Percentiles rank a stretch among this genome's conserved stretches.
These are phyloP conservation scores for Carpatolechia fugitivella DNA, from an alignment of 2,888 invertebrate species.

Conservation along the genomic window DNA sequence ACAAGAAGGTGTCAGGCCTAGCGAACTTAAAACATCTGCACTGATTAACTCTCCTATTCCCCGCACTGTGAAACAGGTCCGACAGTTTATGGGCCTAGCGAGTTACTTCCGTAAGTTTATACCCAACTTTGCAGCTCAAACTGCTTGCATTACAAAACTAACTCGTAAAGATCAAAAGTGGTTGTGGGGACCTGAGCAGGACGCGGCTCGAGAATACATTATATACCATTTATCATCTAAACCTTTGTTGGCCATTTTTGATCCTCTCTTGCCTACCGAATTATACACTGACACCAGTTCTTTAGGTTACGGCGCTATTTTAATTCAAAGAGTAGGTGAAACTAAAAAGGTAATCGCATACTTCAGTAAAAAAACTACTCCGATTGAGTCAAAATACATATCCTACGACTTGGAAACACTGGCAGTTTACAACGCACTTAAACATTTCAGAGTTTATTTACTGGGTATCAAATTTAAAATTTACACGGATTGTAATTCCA, in stretches of 20 bases:
- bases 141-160: constrained; percentile 30
- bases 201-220: constrained; percentile 27
- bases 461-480: constrained; percentile 29
- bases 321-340: constrained; percentile 32
- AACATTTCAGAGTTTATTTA: constrained; percentile 43
- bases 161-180: constrained; percentile 28
- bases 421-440: constrained; percentile 35
- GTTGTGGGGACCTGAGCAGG: constrained; percentile 31
- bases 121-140: constrained; percentile 26
- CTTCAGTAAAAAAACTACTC: constrained; percentile 33
- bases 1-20: constrained; percentile 25
- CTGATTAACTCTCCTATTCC: constrained; percentile 22
- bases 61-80: constrained; percentile 22
- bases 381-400: constrained; percentile 27
- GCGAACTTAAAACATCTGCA: constrained; percentile 22
- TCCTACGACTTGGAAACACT: constrained; percentile 47
- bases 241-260: constrained; percentile 30
- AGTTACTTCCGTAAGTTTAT: constrained; percentile 33
- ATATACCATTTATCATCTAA: constrained; percentile 23
- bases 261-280: constrained; percentile 26
- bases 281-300: constrained; percentile 31
- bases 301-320: constrained; percentile 35
- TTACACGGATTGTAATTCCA: constrained; percentile 28
- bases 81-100: constrained; percentile 31
- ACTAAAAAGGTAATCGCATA: constrained; percentile 35